Base-by-base conservation (phyloP, 2,113 vertebrate genomes). In the Amphiprion ocellaris region DNA sequence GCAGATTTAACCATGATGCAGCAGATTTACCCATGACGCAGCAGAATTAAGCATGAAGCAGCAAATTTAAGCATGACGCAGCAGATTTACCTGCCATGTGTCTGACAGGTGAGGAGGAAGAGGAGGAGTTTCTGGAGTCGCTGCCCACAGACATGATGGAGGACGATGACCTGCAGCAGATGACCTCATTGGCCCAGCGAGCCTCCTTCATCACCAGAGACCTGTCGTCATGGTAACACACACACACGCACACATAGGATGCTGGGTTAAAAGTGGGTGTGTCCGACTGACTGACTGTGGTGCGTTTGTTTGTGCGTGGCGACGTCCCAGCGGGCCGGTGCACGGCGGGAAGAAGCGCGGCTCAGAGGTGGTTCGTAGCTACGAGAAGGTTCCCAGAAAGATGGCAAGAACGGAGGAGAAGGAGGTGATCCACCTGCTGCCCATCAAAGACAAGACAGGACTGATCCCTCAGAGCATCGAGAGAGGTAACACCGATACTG, bases 121-220 rank as follows among this genome's bases (percentile, higher is more conserved):
- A 97, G 24, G 96, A 97, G 7, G 95, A 97, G 81, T 97, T 98
- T 49, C 94, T 98, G 74, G 97, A 95, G 77, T 94, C 88, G 3
- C 95, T 99, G 67, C 98, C 98, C 2, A 92, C 96, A 19, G 98
- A 99, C 90, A 99, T 99, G 98, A 92, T 99, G 94, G 97, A 98
- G 82, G 97, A 98, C 24, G 97, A 97, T 65, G 96, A 99, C 84
- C 83, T 99, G 86, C 94, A 96, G 85, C 93, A 97, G 92, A 95
- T 99, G 94, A 94, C 89, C 4, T 93, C 94, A 61, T 94, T 99
- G 94, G 95, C 96, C 49, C 94, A 92, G 6, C 96, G 91, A 65
- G 95, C 97, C 16, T 98, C 97, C 37, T 99, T 99, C 92, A 76
- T 99, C 83, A 97, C 96, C 11, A 95, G 98, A 93, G 97, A 99